Evolutionary conservation across 2,888 invertebrate genomes (phyloP).

Genomic region (Coelogynopora nodosa): DNA sequence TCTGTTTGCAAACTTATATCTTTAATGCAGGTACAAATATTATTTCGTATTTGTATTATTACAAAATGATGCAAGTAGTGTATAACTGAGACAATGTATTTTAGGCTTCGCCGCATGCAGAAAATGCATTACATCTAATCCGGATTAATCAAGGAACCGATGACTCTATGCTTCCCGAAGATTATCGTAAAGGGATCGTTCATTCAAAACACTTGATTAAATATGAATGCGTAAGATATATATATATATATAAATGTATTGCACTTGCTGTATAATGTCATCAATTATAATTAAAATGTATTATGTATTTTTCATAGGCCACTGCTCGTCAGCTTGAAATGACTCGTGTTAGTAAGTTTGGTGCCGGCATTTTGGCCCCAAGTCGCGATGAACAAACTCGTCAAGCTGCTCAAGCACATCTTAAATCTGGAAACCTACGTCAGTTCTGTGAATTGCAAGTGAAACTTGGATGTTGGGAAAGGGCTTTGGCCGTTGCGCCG

Average conservation of each 20-base stretch:
- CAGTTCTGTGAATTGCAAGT: slow-evolving; percentile 62
- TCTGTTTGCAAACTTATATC: background rate
- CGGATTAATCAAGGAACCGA: slow-evolving; percentile 51
- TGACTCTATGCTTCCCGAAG: background rate
- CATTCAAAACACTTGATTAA: slow-evolving; percentile 60
- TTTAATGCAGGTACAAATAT: background rate
- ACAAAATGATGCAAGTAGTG: background rate
- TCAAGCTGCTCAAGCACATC: slow-evolving; percentile 57
- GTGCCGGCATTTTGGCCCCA: slow-evolving; percentile 50
- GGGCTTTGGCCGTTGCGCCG: slow-evolving; percentile 62
- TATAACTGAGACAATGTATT: background rate
- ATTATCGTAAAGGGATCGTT: slow-evolving; percentile 51
- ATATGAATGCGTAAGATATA: slow-evolving; percentile 57
- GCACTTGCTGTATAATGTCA: too few relatives aligned
- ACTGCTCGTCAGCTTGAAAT: slow-evolving; percentile 61
- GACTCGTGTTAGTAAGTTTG: slow-evolving; percentile 55
- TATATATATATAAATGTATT: too few relatives aligned
- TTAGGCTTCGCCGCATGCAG: background rate
- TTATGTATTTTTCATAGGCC: slow-evolving; percentile 51
- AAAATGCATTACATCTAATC: slow-evolving; percentile 12
- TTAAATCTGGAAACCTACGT: slow-evolving; percentile 60
- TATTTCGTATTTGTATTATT: background rate
- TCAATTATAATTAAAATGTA: too few relatives aligned
- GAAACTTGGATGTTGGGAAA: slow-evolving; percentile 62
- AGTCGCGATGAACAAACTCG: slow-evolving; percentile 55